Conservation (phyloP, 2,888 invertebrate genomes). For the Phengaris alcon region DNA sequence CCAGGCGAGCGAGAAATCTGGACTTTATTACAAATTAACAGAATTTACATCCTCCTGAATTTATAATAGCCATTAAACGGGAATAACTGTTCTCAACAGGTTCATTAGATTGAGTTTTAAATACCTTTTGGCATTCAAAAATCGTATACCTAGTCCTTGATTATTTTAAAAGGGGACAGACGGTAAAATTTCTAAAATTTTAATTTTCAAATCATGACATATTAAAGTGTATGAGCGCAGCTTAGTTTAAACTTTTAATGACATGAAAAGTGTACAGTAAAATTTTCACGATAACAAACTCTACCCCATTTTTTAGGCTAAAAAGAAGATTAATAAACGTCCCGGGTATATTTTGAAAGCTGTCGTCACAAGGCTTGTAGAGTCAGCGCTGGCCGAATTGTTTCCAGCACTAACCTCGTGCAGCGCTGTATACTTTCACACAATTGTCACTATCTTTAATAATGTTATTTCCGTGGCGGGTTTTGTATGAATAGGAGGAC, state of each 20-base stretch:
- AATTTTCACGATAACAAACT: background rate
- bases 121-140: too few species aligned
- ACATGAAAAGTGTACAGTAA: background rate
- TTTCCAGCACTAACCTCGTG: conserved; percentile 3
- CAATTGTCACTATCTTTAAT: conserved; percentile 6
- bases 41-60: background rate
- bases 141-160: too few species aligned
- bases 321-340: conserved; percentile 1
- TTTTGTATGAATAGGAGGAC: background rate
- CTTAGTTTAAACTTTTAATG: background rate
- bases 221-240: too few species aligned
- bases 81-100: background rate
- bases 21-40: conserved; percentile 15
- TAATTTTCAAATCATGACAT: too few species aligned
- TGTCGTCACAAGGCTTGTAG: background rate
- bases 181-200: too few species aligned
- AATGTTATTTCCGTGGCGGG: background rate
- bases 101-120: background rate
- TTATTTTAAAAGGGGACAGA: too few species aligned
- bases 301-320: background rate
- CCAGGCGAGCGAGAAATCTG: background rate
- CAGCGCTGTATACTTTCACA: conserved; percentile 2
- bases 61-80: background rate
- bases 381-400: conserved; percentile 2
- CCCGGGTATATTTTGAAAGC: conserved; percentile 17